Evolutionary conservation across 2,113 vertebrate species (phyloP).

Genomic region (Tyto alba): DNA sequence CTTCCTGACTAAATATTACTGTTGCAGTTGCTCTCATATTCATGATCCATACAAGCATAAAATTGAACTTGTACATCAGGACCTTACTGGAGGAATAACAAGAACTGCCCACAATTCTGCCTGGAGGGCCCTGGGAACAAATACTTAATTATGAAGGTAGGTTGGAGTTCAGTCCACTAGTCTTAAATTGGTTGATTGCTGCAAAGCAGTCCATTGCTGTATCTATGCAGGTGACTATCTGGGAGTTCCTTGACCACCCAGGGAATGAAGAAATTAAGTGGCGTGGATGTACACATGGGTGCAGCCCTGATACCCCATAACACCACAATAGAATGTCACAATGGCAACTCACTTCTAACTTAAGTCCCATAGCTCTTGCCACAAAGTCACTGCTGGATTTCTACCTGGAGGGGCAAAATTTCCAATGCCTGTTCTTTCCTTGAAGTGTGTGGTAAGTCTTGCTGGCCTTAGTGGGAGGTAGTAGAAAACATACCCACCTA

Average conservation of each 20-base stretch:
- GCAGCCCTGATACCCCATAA: not conserved
- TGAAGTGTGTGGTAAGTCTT: not conserved
- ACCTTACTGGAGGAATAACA: not conserved
- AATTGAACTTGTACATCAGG: not conserved
- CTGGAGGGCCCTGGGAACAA: not conserved
- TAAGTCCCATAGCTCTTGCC: not conserved
- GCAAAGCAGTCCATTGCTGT: not conserved
- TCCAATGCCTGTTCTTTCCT: not conserved
- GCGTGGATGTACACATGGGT: not conserved
- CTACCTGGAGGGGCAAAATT: not conserved
- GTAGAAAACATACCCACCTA: not conserved
- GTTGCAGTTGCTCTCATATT: not conserved
- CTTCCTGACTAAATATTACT: not conserved
- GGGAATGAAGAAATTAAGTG: not conserved
- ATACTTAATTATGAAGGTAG: not conserved
- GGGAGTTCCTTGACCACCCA: not conserved
- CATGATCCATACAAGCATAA: not conserved
- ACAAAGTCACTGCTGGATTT: not conserved
- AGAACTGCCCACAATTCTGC: not conserved
- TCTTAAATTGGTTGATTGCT: not conserved
- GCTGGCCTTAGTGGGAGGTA: not conserved
- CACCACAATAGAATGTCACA: not conserved
- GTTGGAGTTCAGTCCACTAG: not conserved
- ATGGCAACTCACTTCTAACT: not conserved
- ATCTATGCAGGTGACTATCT: not conserved